phyloP scores from a whole-genome alignment of 2,888 invertebrate genomes.

The Mimas tiliae region DNA sequence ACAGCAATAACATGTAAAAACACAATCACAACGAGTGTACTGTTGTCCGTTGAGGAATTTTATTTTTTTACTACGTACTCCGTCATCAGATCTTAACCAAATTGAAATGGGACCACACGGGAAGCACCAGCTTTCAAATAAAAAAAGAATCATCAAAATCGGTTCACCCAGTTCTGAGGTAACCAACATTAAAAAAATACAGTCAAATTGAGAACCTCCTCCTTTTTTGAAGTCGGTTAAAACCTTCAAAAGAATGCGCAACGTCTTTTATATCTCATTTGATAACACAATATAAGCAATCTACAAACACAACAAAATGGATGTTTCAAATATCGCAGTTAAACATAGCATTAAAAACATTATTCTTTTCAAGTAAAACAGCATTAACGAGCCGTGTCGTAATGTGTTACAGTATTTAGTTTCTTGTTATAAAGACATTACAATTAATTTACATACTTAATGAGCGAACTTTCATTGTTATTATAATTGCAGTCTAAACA shows the following conservation, averaged over 20 bases:
- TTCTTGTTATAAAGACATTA: slow-evolving; percentile 11
- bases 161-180: too few species aligned
- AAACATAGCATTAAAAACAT: neutral
- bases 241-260: neutral
- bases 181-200: too few species aligned
- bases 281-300: slow-evolving; percentile 7
- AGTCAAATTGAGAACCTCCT: too few species aligned
- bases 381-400: slow-evolving; percentile 16
- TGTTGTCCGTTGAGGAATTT: too few species aligned
- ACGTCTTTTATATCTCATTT: neutral
- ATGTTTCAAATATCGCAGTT: neutral
- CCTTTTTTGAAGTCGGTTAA: too few species aligned
- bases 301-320: neutral
- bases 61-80: too few species aligned
- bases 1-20: too few species aligned
- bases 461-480: slow-evolving; percentile 21
- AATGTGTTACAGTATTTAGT: slow-evolving; percentile 16
- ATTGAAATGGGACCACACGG: too few species aligned
- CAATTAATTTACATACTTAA: slow-evolving; percentile 12
- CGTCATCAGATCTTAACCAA: too few species aligned
- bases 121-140: too few species aligned
- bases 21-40: too few species aligned
- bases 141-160: too few species aligned
- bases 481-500: slow-evolving; percentile 24
- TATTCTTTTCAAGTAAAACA: slow-evolving; percentile 18